These are phyloP conservation scores for Hydriomena furcata DNA, from an alignment of 2,888 invertebrate genomes.

Conservation along the genomic window DNA sequence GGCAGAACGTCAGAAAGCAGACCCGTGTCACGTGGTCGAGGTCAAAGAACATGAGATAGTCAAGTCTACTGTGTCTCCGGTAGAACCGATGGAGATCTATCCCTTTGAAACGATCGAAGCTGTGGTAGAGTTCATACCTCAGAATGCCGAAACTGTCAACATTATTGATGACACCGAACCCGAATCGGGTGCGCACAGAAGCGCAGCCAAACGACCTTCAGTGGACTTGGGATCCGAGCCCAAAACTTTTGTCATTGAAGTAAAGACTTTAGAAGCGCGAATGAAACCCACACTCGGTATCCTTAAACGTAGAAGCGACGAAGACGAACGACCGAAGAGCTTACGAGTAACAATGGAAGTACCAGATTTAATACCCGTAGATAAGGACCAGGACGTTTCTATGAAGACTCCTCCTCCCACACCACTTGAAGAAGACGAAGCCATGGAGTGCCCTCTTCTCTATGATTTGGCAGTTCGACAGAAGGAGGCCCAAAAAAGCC, in stretches of 20 bases:
- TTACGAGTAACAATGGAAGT: slow-evolving; percentile 1
- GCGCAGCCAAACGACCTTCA: slow-evolving; percentile 37
- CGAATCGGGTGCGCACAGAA: slow-evolving; percentile 41
- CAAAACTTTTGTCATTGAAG: slow-evolving; percentile 68
- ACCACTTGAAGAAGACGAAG: slow-evolving; percentile 15
- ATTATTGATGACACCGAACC: slow-evolving; percentile 81
- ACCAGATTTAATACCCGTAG: slow-evolving; percentile 9
- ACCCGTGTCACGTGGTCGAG: slow-evolving; percentile 85
- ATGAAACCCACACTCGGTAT: slow-evolving; percentile 68
- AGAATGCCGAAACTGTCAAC: slow-evolving; percentile 80
- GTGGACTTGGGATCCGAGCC: slow-evolving; percentile 62
- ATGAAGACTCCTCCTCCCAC: slow-evolving; percentile 3
- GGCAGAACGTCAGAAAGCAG: slow-evolving; percentile 21
- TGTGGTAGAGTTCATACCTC: slow-evolving; percentile 79
- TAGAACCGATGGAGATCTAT: slow-evolving; percentile 59
- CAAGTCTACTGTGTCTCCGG: slow-evolving; percentile 82
- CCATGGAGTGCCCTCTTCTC: slow-evolving; percentile 42
- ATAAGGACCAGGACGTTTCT: not conserved
- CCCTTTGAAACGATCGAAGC: slow-evolving; percentile 74
- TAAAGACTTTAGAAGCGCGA: slow-evolving; percentile 63
- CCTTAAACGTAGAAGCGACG: slow-evolving; percentile 48
- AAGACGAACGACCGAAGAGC: slow-evolving; percentile 37
- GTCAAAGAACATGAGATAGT: slow-evolving; percentile 87
- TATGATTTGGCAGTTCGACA: slow-evolving; percentile 39
- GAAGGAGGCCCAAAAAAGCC: slow-evolving; percentile 14